phyloP scores from a whole-genome alignment of 2,797 vertebrate species.

The Chloroceryle amazona region DNA sequence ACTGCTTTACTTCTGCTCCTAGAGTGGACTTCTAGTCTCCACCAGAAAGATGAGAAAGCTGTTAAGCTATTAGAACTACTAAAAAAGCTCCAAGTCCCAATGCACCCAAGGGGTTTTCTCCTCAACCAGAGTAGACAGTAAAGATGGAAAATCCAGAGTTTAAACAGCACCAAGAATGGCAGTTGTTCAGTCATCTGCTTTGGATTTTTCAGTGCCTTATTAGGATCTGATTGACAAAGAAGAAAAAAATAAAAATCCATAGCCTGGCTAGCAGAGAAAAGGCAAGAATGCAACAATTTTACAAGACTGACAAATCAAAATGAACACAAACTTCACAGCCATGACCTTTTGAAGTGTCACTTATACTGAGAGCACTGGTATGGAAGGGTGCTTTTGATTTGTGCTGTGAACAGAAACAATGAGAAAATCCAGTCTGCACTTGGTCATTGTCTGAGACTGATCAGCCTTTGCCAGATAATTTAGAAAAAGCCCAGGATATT shows the following conservation, averaged over 20 bases:
- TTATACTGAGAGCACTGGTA: neutral
- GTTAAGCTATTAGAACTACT: neutral
- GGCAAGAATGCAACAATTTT: slow-evolving; percentile 21
- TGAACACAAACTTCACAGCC: neutral
- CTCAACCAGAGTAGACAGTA: neutral
- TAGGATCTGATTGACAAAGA: neutral
- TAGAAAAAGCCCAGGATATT: neutral
- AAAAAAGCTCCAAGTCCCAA: neutral
- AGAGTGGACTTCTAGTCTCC: neutral
- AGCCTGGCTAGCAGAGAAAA: neutral
- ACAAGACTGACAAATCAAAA: slow-evolving; percentile 39
- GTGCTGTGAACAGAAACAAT: slow-evolving; percentile 17
- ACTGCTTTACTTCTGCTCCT: neutral
- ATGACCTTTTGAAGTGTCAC: slow-evolving; percentile 61
- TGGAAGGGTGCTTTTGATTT: slow-evolving; percentile 45
- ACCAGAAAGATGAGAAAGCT: neutral
- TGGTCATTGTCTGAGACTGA: neutral
- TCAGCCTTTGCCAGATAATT: slow-evolving; percentile 9
- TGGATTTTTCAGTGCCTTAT: neutral
- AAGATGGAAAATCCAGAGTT: neutral
- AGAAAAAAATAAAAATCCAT: neutral
- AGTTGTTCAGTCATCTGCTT: neutral
- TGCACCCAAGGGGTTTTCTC: neutral
- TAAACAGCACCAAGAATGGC: neutral
- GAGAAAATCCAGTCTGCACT: slow-evolving; percentile 39